Conservation (phyloP, 2,113 vertebrate species). For the Andinoacara biseriatus region DNA sequence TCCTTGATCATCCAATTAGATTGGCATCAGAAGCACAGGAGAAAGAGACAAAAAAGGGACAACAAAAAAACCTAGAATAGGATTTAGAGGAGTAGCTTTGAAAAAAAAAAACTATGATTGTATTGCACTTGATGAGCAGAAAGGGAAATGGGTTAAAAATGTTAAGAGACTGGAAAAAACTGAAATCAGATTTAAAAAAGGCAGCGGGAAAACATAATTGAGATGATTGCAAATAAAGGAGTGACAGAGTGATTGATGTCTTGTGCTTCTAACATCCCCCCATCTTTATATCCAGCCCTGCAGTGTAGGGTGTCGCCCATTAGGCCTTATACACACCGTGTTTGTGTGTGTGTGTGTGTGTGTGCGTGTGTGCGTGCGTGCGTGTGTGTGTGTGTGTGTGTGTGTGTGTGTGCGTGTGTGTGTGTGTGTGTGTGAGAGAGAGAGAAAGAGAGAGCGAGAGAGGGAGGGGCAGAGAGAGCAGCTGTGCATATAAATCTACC, state of each 20-base stretch:
- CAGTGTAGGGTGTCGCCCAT: conserved; percentile 19
- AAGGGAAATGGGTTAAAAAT: background rate
- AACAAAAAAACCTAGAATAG: background rate
- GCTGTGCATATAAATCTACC: conserved; percentile 7
- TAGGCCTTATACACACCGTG: background rate
- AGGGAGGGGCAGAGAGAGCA: background rate
- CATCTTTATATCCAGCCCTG: background rate
- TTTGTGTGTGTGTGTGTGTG: conserved; percentile 3
- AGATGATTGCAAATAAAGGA: conserved; percentile 30
- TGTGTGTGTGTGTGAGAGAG: too few relatives aligned
- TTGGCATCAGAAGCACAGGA: conserved; percentile 4
- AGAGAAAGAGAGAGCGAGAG: background rate
- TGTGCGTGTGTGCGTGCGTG: conserved; percentile 25
- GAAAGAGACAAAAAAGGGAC: background rate
- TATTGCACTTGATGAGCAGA: background rate
- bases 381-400: background rate
- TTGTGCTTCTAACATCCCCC: background rate
- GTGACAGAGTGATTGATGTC: conserved; percentile 58
- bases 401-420: conserved; percentile 25
- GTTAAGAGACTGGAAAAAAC: background rate
- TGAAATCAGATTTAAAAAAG: background rate
- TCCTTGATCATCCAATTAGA: conserved; percentile 33
- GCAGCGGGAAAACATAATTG: background rate
- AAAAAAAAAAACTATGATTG: background rate
- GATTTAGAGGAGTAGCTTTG: background rate